A percentile compares a stretch with the other conserved stretches of the same genome.
Conservation (phyloP, 2,113 vertebrate species). For the Boulengerochromis microlepis region DNA sequence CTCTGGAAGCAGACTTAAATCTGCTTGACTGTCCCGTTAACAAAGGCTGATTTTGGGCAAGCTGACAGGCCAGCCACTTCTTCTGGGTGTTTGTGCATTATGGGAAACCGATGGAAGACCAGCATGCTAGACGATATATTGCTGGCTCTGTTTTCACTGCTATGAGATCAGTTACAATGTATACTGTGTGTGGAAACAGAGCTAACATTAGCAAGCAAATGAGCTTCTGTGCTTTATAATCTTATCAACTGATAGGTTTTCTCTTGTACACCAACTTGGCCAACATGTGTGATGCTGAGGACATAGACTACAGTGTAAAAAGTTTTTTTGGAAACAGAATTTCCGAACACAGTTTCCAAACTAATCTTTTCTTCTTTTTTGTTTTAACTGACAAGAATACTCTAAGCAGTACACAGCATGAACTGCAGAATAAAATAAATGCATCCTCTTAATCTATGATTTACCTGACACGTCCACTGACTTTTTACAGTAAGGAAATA, state of each 20-base stretch:
- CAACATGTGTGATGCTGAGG: neutral
- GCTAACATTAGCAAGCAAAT: neutral
- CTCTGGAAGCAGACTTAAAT: neutral
- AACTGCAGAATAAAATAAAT: neutral
- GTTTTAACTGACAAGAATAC: neutral
- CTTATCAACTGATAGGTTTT: neutral
- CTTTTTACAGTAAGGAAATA: neutral
- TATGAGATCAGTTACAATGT: neutral
- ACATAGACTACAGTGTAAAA: neutral
- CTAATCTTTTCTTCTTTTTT: neutral
- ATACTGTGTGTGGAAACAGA: neutral
- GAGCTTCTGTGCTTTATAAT: neutral
- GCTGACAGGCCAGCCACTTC: neutral
- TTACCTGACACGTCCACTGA: fast-evolving
- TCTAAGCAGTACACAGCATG: fast-evolving
- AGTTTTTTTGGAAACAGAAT: neutral
- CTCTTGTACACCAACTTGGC: neutral
- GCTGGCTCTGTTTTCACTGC: neutral
- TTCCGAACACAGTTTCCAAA: fast-evolving
- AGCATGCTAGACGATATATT: neutral
- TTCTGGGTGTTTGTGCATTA: neutral
- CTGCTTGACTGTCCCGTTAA: neutral
- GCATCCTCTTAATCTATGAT: neutral
- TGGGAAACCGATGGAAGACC: neutral
- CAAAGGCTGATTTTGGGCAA: neutral